A percentile compares a stretch with the other conserved stretches of the same genome.
phyloP scores from a whole-genome alignment of 2,797 vertebrate species.

The Rhynchotus rufescens region DNA sequence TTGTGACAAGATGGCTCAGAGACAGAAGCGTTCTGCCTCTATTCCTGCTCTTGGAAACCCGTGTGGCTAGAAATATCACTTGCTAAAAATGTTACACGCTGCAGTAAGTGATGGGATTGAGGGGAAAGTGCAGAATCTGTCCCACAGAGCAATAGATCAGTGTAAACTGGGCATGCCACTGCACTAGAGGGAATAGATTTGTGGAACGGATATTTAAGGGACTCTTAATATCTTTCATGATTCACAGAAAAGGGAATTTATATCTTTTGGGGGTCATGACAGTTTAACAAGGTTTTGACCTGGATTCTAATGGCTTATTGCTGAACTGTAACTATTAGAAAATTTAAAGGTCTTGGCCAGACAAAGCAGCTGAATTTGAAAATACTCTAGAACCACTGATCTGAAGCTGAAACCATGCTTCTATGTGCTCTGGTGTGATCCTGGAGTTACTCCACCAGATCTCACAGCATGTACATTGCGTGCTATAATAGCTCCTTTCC shows the following conservation, averaged over 20 bases:
- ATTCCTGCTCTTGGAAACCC: neutral
- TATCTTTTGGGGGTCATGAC: neutral
- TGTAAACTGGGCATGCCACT: fast-evolving
- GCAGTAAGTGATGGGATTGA: fast-evolving
- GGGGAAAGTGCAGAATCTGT: neutral
- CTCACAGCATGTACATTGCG: fast-evolving
- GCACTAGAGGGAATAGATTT: neutral
- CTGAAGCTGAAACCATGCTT: neutral
- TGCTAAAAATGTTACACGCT: neutral
- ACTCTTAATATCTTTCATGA: neutral
- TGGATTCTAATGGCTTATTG: neutral
- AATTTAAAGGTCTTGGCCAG: neutral
- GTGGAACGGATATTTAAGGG: neutral
- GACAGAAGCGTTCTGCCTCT: neutral
- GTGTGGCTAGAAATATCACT: neutral
- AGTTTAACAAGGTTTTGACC: neutral
- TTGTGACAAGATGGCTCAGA: neutral
- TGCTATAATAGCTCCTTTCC: neutral
- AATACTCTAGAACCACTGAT: neutral
- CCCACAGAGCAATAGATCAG: neutral
- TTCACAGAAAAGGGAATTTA: neutral
- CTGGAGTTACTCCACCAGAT: neutral
- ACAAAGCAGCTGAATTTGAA: neutral
- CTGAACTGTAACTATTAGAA: neutral
- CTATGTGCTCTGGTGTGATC: neutral